Evolutionary conservation across 1,140 invertebrate genomes (phyloP).

Genomic region (Scaptomyza graminum): DNA sequence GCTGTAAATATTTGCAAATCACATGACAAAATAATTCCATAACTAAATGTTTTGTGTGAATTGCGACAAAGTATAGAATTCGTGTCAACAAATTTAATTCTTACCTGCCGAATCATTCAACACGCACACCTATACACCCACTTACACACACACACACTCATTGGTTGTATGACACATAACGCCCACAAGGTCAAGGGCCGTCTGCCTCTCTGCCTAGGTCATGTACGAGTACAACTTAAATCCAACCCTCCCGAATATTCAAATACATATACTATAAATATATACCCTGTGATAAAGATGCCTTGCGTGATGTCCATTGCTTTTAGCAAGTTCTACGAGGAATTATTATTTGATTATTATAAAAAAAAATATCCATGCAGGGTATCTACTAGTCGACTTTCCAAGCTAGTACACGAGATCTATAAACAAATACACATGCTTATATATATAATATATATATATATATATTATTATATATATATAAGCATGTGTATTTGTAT

Average conservation of each 20-base stretch:
- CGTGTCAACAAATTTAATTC: conserved; percentile 38
- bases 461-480: too few species aligned
- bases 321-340: too few species aligned
- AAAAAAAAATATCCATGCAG: background rate
- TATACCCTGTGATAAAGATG: conserved; percentile 20
- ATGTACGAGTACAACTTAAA: conserved; percentile 48
- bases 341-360: too few species aligned
- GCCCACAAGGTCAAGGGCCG: conserved; percentile 73
- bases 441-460: conserved; percentile 7
- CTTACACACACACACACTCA: conserved; percentile 7
- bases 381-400: background rate
- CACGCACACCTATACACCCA: conserved; percentile 6
- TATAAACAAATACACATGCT: background rate
- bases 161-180: conserved; percentile 25
- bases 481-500: conserved; percentile 8
- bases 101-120: conserved; percentile 46
- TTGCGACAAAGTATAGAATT: background rate
- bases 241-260: conserved; percentile 54
- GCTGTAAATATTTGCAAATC: conserved; percentile 43
- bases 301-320: too few species aligned
- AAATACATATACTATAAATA: conserved; percentile 14
- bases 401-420: background rate
- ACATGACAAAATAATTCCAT: conserved; percentile 23
- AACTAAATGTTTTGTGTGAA: conserved; percentile 17
- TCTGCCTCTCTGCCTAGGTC: conserved; percentile 60